These are phyloP conservation scores for Syrista parreyssii DNA, from an alignment of 2,888 invertebrate species.

Conservation along the genomic window DNA sequence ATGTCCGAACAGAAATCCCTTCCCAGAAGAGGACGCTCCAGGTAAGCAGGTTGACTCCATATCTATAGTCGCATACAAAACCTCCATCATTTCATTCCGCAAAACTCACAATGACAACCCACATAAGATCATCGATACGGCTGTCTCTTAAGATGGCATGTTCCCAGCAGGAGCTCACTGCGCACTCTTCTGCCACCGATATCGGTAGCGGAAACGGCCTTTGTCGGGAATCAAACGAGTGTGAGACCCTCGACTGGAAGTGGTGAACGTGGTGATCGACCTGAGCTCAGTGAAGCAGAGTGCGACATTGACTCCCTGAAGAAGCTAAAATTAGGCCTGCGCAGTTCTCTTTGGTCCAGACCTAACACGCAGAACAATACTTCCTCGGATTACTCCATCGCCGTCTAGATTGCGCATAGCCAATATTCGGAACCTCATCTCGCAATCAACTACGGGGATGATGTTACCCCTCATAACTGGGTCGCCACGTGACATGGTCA, in stretches of 20 bases:
- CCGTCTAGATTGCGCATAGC: slow-evolving; percentile 70
- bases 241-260: slow-evolving; percentile 45
- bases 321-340: slow-evolving; percentile 77
- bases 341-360: slow-evolving; percentile 78
- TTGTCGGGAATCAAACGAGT: slow-evolving; percentile 58
- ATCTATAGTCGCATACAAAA: background rate
- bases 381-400: slow-evolving; percentile 80
- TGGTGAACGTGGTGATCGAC: slow-evolving; percentile 66
- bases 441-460: background rate
- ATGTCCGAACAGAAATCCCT: slow-evolving; percentile 83
- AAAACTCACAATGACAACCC: background rate
- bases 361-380: slow-evolving; percentile 72
- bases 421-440: slow-evolving; percentile 8
- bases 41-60: slow-evolving; percentile 64
- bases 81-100: background rate
- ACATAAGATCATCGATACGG: slow-evolving; percentile 3
- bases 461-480: background rate
- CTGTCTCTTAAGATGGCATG: slow-evolving; percentile 67
- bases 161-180: slow-evolving; percentile 68
- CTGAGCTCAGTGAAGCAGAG: slow-evolving; percentile 77
- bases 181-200: slow-evolving; percentile 76
- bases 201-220: slow-evolving; percentile 71
- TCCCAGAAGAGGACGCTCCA: slow-evolving; percentile 78
- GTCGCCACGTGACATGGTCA: background rate
- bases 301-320: slow-evolving; percentile 81